phyloP scores from a whole-genome alignment of 35 echinoderm and acorn worm genomes.

The Apostichopus parvimensis region DNA sequence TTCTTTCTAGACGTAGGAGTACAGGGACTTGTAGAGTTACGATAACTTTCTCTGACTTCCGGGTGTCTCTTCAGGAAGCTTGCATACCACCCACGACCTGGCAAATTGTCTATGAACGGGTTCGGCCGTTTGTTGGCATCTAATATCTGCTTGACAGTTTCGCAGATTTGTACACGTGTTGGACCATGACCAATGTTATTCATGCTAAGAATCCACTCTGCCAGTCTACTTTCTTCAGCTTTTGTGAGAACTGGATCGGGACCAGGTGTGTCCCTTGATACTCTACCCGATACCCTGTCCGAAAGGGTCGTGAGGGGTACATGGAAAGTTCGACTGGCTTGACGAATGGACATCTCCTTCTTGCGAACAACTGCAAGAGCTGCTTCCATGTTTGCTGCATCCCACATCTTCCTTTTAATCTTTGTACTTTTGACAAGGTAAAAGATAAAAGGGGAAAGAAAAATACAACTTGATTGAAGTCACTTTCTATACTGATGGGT shows the following conservation, averaged over 20 bases:
- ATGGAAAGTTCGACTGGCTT: conserved; percentile 29
- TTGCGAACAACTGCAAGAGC: neutral
- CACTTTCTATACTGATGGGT: too few relatives aligned
- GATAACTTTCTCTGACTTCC: conserved; percentile 11
- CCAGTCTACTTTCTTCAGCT: conserved; percentile 39
- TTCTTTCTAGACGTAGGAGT: conserved; percentile 19
- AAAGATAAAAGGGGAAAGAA: too few relatives aligned
- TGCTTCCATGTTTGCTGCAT: conserved; percentile 6
- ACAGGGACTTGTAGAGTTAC: neutral
- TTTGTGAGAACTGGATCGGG: conserved; percentile 43
- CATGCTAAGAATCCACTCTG: conserved; percentile 40
- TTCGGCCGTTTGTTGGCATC: conserved; percentile 23
- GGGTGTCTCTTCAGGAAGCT: conserved; percentile 39
- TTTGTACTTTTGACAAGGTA: neutral
- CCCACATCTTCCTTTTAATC: conserved; percentile 35
- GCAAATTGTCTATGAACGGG: conserved; percentile 31
- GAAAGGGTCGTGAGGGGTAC: conserved; percentile 26
- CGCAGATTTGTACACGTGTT: conserved; percentile 10
- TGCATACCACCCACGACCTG: conserved; percentile 23
- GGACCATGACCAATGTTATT: conserved; percentile 39
- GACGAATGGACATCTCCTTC: conserved; percentile 23
- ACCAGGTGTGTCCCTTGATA: conserved; percentile 20
- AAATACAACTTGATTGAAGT: too few relatives aligned
- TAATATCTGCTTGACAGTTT: conserved; percentile 37
- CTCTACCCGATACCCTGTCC: conserved; percentile 22